Percentiles rank a stretch among this genome's conserved stretches.
phyloP scores from a whole-genome alignment of 2,888 invertebrate species.

The Eupelmus urozonus region DNA sequence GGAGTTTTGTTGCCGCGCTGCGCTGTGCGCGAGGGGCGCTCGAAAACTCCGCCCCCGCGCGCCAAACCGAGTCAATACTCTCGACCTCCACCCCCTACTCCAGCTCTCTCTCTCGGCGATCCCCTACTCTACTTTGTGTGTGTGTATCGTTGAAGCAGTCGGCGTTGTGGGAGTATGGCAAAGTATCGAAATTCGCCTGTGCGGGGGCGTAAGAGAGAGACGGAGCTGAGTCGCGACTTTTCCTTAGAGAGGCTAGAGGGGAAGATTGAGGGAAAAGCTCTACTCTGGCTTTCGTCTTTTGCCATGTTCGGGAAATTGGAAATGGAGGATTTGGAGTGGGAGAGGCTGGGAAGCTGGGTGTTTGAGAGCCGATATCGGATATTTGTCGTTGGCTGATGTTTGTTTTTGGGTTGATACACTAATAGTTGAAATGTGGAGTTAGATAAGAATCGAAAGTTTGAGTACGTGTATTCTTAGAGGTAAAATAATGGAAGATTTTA shows the following conservation, averaged over 20 bases:
- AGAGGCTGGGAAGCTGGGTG: not conserved
- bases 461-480: too few species aligned
- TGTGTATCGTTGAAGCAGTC: not conserved
- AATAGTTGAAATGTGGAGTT: too few species aligned
- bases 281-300: not conserved
- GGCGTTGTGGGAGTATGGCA: not conserved
- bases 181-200: constrained; percentile 32
- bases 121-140: not conserved
- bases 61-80: constrained; percentile 76
- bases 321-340: not conserved
- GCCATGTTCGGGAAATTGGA: not conserved
- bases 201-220: not conserved
- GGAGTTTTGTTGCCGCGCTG: constrained; percentile 69
- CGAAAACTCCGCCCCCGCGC: constrained; percentile 76
- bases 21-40: constrained; percentile 43
- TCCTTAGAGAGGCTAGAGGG: constrained; percentile 20
- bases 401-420: too few species aligned
- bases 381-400: too few species aligned
- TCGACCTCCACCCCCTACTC: constrained; percentile 7
- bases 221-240: constrained; percentile 13
- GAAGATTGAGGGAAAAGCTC: not conserved
- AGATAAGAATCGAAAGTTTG: too few species aligned
- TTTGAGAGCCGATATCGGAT: too few species aligned
- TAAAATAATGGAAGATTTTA: too few species aligned
- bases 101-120: not conserved